Percentiles rank a stretch among this genome's conserved stretches.
Conservation (phyloP, 1,140 invertebrate species). For the Lasioglossum albipes region DNA sequence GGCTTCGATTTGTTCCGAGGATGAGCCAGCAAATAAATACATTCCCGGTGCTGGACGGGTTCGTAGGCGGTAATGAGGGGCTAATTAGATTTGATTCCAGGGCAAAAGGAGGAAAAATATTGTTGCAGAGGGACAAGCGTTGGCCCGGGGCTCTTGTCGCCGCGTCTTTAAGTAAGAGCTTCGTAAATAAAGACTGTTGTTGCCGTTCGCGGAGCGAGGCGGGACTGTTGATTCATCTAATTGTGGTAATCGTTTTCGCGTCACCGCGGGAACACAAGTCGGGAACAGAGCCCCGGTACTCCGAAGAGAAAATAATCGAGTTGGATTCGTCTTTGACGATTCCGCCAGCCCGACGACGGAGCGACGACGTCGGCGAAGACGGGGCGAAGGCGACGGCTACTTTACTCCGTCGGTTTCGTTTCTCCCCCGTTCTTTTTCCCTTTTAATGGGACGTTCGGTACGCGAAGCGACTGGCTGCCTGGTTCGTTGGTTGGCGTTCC, state of each 20-base stretch:
- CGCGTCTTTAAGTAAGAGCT: constrained; percentile 38
- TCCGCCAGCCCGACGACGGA: not conserved
- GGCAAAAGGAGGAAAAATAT: constrained; percentile 20
- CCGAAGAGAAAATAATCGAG: constrained; percentile 25
- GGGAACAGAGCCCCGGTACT: not conserved
- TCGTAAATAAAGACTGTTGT: constrained; percentile 41
- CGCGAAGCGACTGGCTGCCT: no score
- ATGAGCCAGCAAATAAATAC: not conserved
- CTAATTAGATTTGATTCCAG: constrained; percentile 29
- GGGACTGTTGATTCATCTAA: constrained; percentile 59
- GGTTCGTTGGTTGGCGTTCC: not conserved
- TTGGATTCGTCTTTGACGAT: constrained; percentile 17
- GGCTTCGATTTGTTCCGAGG: no score
- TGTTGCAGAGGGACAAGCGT: constrained; percentile 8
- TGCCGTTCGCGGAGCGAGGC: constrained; percentile 29
- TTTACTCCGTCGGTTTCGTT: no score
- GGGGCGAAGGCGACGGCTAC: no score
- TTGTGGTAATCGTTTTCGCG: constrained; percentile 47
- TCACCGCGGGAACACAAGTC: not conserved
- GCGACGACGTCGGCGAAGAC: no score
- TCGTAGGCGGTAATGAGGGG: constrained; percentile 7
- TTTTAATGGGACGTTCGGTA: constrained; percentile 3
- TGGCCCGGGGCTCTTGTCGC: not conserved
- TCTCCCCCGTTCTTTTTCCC: not conserved
- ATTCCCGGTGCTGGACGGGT: not conserved